These are phyloP conservation scores for Dinocampus coccinellae DNA, from an alignment of 2,888 invertebrate species.

Conservation along the genomic window DNA sequence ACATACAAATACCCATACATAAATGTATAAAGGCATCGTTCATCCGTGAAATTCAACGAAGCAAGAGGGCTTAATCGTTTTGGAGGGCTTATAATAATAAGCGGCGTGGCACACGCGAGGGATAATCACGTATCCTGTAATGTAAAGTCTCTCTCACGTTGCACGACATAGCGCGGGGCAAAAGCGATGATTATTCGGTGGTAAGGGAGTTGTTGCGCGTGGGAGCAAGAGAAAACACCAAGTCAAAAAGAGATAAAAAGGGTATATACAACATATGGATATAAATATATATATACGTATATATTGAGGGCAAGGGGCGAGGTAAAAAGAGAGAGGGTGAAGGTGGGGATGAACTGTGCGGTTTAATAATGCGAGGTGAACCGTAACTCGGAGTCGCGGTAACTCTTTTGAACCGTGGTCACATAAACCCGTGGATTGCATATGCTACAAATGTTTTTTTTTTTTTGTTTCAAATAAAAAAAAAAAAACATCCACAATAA, in stretches of 20 bases:
- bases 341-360: slow-evolving; percentile 26
- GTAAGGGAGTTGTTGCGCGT: slow-evolving; percentile 38
- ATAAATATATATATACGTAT: slow-evolving; percentile 5
- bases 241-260: neutral
- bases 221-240: slow-evolving; percentile 18
- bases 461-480: slow-evolving; percentile 25
- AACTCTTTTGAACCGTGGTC: slow-evolving; percentile 44
- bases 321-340: slow-evolving; percentile 17
- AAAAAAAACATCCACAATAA: neutral
- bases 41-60: slow-evolving; percentile 32
- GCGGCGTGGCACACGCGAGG: slow-evolving; percentile 35
- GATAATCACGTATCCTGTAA: slow-evolving; percentile 43
- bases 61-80: slow-evolving; percentile 16
- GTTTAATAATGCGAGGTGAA: slow-evolving; percentile 47
- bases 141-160: slow-evolving; percentile 25
- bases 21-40: slow-evolving; percentile 37
- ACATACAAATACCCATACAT: neutral
- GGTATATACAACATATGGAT: neutral
- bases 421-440: slow-evolving; percentile 46
- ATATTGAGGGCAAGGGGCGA: slow-evolving; percentile 15
- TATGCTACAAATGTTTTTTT: slow-evolving; percentile 39
- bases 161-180: slow-evolving; percentile 34
- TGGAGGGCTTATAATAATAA: slow-evolving; percentile 25
- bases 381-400: slow-evolving; percentile 43
- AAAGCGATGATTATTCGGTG: slow-evolving; percentile 44